Evolutionary conservation across 2,888 invertebrate genomes (phyloP).

Genomic region (Lasioglossum figueresi): DNA sequence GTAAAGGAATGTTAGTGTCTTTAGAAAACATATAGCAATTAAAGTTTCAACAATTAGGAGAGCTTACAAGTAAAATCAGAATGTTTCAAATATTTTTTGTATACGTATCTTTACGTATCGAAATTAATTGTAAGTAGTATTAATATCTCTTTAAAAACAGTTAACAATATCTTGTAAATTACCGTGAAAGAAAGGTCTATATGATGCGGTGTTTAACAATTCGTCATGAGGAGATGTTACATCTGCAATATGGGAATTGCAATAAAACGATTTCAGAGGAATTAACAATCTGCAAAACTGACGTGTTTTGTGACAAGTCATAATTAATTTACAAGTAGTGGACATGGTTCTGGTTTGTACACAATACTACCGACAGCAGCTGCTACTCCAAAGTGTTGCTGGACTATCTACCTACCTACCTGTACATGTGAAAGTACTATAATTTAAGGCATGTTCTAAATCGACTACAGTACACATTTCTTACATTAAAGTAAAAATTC

Average conservation of each 20-base stretch:
- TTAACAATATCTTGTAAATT: constrained; percentile 16
- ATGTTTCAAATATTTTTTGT: too few species aligned
- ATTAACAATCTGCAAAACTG: constrained; percentile 16
- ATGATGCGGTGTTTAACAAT: constrained; percentile 1
- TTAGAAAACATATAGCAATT: neutral
- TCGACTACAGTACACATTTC: neutral
- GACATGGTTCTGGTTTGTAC: constrained; percentile 26
- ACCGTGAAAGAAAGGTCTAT: constrained; percentile 2
- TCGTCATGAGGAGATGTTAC: neutral
- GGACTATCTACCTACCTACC: neutral
- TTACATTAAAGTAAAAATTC: neutral
- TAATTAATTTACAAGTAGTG: constrained; percentile 23
- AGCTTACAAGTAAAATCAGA: too few species aligned
- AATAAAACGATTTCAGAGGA: neutral
- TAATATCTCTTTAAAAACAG: neutral
- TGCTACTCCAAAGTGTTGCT: neutral
- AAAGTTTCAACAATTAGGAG: neutral
- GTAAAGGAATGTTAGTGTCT: neutral
- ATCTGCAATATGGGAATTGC: neutral
- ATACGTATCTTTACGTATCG: neutral
- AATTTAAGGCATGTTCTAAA: neutral
- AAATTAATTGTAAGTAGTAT: neutral
- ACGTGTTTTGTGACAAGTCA: constrained; percentile 21
- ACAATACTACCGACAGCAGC: constrained; percentile 2
- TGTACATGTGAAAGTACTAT: neutral